A percentile compares a stretch with the other conserved stretches of the same genome.
phyloP scores from a whole-genome alignment of 2,888 invertebrate genomes.

The Epinotia nisella region DNA sequence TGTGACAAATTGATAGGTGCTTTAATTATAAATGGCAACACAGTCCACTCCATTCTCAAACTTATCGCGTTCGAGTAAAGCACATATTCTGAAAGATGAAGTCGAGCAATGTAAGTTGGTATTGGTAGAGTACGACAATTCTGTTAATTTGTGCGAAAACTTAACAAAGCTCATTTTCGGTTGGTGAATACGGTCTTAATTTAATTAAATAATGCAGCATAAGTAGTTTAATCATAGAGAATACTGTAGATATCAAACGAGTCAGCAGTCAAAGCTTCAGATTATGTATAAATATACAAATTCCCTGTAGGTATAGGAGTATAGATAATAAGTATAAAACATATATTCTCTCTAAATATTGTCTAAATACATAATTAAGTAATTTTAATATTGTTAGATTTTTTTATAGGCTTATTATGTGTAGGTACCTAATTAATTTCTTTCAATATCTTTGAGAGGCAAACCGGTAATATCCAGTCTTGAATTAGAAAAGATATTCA shows the following conservation, averaged over 20 bases:
- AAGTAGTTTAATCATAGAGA: not conserved
- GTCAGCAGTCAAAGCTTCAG: conserved; percentile 37
- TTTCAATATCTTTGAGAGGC: not conserved
- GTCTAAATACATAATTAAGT: not conserved
- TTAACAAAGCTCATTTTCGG: conserved; percentile 2
- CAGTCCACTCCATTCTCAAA: no score
- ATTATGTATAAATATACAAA: conserved; percentile 5
- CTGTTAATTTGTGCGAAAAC: conserved; percentile 19
- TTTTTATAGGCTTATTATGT: no score
- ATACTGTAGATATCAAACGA: conserved; percentile 28
- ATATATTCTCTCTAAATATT: not conserved
- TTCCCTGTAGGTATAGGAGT: conserved; percentile 20
- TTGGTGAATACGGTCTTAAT: not conserved
- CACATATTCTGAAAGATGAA: conserved; percentile 11
- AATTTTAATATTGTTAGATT: not conserved
- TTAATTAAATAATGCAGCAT: not conserved
- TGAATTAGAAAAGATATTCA: no score
- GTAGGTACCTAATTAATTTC: not conserved
- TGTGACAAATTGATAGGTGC: no score
- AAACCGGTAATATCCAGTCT: not conserved
- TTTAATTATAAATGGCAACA: no score
- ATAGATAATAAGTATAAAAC: not conserved
- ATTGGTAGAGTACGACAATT: conserved; percentile 1
- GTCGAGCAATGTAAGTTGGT: not conserved
- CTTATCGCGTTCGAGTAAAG: not conserved